phyloP scores from a whole-genome alignment of 2,888 invertebrate species.

The Neoascia interrupta region DNA sequence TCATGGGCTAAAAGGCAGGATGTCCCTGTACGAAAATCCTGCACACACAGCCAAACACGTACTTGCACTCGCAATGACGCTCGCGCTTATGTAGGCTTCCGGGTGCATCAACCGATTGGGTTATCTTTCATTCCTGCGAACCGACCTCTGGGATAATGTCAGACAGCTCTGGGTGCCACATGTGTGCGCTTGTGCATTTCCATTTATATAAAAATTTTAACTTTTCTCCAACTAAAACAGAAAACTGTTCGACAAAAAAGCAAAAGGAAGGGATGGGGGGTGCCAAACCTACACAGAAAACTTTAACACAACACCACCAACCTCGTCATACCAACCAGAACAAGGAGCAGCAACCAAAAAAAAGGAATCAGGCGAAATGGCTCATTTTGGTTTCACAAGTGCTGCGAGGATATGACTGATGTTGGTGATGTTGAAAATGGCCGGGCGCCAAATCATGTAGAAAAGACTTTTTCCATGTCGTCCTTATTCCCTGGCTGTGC shows the following conservation, averaged over 20 bases:
- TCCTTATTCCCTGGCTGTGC: constrained; percentile 25
- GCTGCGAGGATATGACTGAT: constrained; percentile 19
- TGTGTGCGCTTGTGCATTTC: constrained; percentile 33
- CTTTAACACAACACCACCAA: constrained; percentile 27
- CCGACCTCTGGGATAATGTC: constrained; percentile 41
- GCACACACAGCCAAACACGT: constrained; percentile 9
- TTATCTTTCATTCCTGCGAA: constrained; percentile 51
- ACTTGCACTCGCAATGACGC: constrained; percentile 5
- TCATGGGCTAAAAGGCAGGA: neutral
- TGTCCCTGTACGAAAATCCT: too few relatives aligned
- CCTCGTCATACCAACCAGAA: constrained; percentile 6
- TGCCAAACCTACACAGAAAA: constrained; percentile 39
- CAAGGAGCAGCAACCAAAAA: neutral
- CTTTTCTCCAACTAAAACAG: constrained; percentile 50
- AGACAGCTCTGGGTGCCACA: constrained; percentile 60
- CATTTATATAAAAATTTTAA: constrained; percentile 30
- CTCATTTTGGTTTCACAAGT: constrained; percentile 58
- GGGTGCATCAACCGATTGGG: constrained; percentile 69
- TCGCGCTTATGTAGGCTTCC: constrained; percentile 55
- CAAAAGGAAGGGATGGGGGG: too few relatives aligned
- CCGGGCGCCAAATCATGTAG: constrained; percentile 60
- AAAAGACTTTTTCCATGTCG: constrained; percentile 24
- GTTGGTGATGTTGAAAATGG: constrained; percentile 36
- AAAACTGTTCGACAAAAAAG: constrained; percentile 50
- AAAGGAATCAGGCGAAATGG: constrained; percentile 40